These are phyloP conservation scores for Romanogobio albipinnatus DNA, from an alignment of 2,113 vertebrate species.

Conservation along the genomic window DNA sequence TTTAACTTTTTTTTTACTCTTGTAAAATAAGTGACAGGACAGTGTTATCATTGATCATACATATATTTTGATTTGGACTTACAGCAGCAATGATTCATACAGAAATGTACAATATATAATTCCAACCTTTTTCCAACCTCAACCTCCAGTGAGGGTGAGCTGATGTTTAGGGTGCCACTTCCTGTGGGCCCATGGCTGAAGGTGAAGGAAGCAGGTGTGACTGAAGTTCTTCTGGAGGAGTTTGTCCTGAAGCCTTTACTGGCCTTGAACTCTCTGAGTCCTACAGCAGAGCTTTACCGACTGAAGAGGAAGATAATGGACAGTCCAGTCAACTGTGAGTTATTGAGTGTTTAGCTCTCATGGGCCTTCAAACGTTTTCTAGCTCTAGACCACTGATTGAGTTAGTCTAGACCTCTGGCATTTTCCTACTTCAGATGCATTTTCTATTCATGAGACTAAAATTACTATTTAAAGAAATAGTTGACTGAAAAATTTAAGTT, in stretches of 20 bases:
- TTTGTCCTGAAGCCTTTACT: conserved; percentile 77
- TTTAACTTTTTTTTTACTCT: too few relatives aligned
- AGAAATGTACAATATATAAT: not conserved
- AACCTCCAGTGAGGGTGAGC: conserved; percentile 71
- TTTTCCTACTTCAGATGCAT: not conserved
- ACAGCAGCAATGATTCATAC: too few relatives aligned
- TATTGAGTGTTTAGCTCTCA: not conserved
- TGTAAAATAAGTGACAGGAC: too few relatives aligned
- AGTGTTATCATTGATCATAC: too few relatives aligned
- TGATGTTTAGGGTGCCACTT: conserved; percentile 71
- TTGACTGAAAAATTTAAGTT: not conserved
- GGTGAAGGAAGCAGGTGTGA: conserved; percentile 66
- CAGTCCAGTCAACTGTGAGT: conserved; percentile 79
- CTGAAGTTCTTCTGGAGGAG: conserved; percentile 80
- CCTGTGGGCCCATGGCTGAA: conserved; percentile 60
- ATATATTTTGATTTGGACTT: not conserved
- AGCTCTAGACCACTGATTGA: conserved; percentile 9
- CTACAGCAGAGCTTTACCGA: conserved; percentile 76
- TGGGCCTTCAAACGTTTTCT: not conserved
- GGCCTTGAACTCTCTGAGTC: conserved; percentile 66
- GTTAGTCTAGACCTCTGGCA: not conserved
- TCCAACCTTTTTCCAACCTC: not conserved
- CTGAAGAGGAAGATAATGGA: conserved; percentile 81
- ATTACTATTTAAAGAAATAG: not conserved
- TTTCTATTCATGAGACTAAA: not conserved